phyloP scores from a whole-genome alignment of 2,113 vertebrate genomes.

The Chascanopsetta lugubris region DNA sequence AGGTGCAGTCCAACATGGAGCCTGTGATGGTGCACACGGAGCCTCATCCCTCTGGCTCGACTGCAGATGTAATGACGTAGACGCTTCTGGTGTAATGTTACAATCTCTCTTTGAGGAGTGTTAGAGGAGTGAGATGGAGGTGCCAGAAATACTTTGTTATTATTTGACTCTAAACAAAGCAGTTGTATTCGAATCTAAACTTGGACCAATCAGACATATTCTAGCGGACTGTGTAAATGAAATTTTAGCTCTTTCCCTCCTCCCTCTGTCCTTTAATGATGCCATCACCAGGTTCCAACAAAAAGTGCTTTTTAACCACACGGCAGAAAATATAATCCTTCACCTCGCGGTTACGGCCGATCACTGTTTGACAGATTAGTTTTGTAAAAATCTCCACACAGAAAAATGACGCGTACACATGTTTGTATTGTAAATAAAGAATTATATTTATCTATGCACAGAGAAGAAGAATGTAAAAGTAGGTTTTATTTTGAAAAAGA shows the following conservation, averaged over 20 bases:
- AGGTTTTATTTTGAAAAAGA: conserved; percentile 35
- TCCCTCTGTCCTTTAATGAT: conserved; percentile 10
- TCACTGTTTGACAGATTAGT: conserved; percentile 22
- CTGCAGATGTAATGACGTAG: conserved; percentile 41
- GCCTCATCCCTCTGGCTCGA: conserved; percentile 30
- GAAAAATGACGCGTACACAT: conserved; percentile 28
- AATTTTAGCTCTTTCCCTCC: conserved; percentile 4
- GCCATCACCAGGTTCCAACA: conserved; percentile 21
- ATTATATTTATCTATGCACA: conserved; percentile 56
- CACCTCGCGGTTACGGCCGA: conserved; percentile 23
- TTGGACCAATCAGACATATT: conserved; percentile 1
- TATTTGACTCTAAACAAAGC: too few species aligned
- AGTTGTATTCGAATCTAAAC: conserved; percentile 4
- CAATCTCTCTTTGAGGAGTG: conserved; percentile 11
- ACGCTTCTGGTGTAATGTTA: conserved; percentile 11
- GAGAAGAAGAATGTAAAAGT: conserved; percentile 25
- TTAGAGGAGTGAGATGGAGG: conserved; percentile 23
- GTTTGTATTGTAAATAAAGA: conserved; percentile 68
- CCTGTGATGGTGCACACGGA: conserved; percentile 17
- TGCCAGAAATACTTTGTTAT: conserved; percentile 24
- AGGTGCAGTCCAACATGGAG: conserved; percentile 26
- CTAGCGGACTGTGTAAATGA: background rate
- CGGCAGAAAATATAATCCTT: conserved; percentile 22
- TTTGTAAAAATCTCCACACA: conserved; percentile 48
- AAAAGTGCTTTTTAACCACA: conserved; percentile 46